A percentile compares a stretch with the other conserved stretches of the same genome.
Evolutionary conservation across 2,888 invertebrate genomes (phyloP).

Genomic region (Nasonia oneida): DNA sequence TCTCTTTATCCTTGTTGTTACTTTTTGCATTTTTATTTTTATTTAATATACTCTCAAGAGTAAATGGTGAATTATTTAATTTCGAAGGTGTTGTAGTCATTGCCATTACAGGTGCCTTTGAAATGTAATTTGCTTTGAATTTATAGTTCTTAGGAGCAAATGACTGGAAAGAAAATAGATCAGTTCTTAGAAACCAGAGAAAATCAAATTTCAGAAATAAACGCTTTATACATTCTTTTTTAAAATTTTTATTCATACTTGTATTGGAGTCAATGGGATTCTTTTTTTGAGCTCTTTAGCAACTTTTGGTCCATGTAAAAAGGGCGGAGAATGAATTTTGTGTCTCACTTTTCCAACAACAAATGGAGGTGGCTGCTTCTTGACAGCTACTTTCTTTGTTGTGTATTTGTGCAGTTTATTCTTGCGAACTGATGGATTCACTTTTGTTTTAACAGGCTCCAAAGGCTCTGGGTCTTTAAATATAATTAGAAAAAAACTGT

Average conservation of each 20-base stretch:
- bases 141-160: conserved; percentile 50
- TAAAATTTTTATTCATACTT: conserved; percentile 5
- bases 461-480: not conserved
- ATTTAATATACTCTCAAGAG: not conserved
- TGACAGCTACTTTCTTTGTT: conserved; percentile 10
- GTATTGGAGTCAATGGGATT: not conserved
- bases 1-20: not conserved
- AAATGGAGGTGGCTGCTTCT: conserved; percentile 32
- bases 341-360: conserved; percentile 51
- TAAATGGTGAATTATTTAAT: not conserved
- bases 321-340: conserved; percentile 54
- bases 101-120: conserved; percentile 14
- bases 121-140: conserved; percentile 14
- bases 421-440: not conserved
- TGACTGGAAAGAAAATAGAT: conserved; percentile 27
- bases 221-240: not conserved
- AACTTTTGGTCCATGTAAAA: conserved; percentile 38
- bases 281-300: conserved; percentile 4
- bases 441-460: not conserved
- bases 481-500: not conserved
- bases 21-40: not conserved
- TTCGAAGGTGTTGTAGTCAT: conserved; percentile 2
- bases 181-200: not conserved
- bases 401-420: not conserved
- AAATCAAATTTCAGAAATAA: not conserved